Evolutionary conservation across 2,888 invertebrate genomes (phyloP), one percentile per base, ranked within the genome.

Genomic region (Dicranocentrus wangi): DNA sequence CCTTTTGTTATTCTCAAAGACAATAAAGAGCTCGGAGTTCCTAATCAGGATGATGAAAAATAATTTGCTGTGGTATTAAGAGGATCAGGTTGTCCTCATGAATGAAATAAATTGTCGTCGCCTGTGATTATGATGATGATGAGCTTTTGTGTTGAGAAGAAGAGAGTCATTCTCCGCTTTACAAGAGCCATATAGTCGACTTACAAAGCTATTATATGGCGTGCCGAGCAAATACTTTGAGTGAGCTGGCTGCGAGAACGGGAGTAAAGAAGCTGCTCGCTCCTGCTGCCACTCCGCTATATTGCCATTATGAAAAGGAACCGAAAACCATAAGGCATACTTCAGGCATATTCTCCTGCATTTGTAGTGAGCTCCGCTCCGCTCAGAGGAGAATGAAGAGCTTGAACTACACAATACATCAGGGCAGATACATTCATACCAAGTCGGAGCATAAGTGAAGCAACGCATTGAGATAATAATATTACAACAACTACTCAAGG

Each of bases 81-180:
- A 81, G 82, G 82, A 82, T 82, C 79, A 82, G 79, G 79, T 80
- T 79, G 72, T 82, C 78, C 79, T 80, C 76, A 80, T 75, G 79
- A 82, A 82, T 73, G 79, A 82, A 82, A 82, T 81, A 81, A 81
- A 81, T 81, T 81, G 81, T 81, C 81, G 70, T 81, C 81, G 81
- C 75, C 73, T 81, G 75, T 81, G 81, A 81, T 81, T 81, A 75
- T 81, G 81, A 81, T 61, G 80, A 78, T 78, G 79, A 81, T 81
- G 81, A 75, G 72, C 70, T 60, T 72, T 79, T 79, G 79, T 79
- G 79, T 66, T 78, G 70, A 78, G 51, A 77, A 76, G 61, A 78
- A 79, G 66, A 76, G 68, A 79, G 71, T 60, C 79, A 79, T 72
- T 79, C 66, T 79, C 71, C 65, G 78, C 70, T 78, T 69, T 78